Base-by-base conservation (phyloP, 2,113 vertebrate species). In the Nyctibius bracteatus region DNA sequence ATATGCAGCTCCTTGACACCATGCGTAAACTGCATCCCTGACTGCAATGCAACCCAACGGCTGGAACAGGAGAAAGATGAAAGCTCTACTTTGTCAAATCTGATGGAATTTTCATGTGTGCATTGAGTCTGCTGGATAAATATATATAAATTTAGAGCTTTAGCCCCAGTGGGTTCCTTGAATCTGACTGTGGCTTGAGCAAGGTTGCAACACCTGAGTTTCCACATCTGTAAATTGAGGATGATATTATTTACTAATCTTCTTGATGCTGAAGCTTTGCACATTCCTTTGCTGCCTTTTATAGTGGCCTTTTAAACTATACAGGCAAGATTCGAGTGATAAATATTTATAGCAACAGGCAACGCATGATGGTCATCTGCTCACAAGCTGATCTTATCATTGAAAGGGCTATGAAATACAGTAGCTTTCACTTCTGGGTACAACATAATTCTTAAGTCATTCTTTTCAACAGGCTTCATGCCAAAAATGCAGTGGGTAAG, bases 231-330 rank as follows among this genome's bases (percentile, higher is more conserved):
- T 62, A 75, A 84, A 59, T 27, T 54, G 52, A 47, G 21, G 30
- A 79, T 65, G n/a, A 24, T 86, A 25, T 86, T 93, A 71, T 81
- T 86, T 91, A 91, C 30, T 67, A 51, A 84, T 52, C 55, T 59
- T 62, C 55, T 63, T 71, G 54, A 28, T 49, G 27, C 12, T 84
- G 81, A 89, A 91, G 43, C 39, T 52, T 24, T 62, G 52, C 51
- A 71, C 35, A 55, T 88, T 81, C n/a, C 51, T 58, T 78, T 81
- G 30, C 43, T 62, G 19, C 37, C 47, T 92, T 94, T 90, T 66
- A 72, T 77, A 52, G 15, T 25, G 24, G 63, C 25, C 58, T 90
- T 94, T 93, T 91, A 87, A 95, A 95, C 95, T 93, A 88, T 72
- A 93, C 41, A 81, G 39, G 54, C 35, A 88, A 70, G 63, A 70